phyloP scores from a whole-genome alignment of 2,797 vertebrate species.

The Esox masquinongy region DNA sequence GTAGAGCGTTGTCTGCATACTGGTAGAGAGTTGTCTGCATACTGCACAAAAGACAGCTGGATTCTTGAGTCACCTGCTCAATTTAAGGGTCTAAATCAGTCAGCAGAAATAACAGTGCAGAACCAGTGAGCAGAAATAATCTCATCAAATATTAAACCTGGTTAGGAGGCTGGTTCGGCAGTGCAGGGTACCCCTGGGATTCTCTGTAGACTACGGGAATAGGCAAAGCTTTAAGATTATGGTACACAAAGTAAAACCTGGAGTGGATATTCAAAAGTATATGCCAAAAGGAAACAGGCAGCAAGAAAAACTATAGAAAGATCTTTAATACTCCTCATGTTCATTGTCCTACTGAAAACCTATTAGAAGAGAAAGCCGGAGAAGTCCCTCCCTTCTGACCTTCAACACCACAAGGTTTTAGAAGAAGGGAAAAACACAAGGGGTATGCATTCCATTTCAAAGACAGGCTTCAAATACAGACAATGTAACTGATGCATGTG shows the following conservation, averaged over 20 bases:
- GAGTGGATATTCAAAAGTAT: slow-evolving; percentile 41
- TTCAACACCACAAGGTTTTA: too few relatives aligned
- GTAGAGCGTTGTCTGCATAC: neutral
- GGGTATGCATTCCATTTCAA: neutral
- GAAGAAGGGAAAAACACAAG: too few relatives aligned
- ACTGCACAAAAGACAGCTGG: slow-evolving; percentile 37
- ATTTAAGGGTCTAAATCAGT: slow-evolving; percentile 42
- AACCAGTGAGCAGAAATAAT: slow-evolving; percentile 79
- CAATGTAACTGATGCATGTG: neutral
- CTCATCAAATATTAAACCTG: slow-evolving; percentile 82
- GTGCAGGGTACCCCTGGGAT: slow-evolving; percentile 43
- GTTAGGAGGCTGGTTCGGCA: slow-evolving; percentile 59
- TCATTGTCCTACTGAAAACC: neutral
- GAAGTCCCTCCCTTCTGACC: too few relatives aligned
- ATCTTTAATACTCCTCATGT: neutral
- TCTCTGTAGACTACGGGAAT: slow-evolving; percentile 43
- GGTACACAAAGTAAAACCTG: slow-evolving; percentile 39
- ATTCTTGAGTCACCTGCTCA: slow-evolving; percentile 18
- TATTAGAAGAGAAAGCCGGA: too few relatives aligned
- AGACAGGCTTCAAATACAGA: neutral
- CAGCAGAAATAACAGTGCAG: slow-evolving; percentile 61
- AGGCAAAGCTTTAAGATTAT: slow-evolving; percentile 43
- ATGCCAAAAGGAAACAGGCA: neutral
- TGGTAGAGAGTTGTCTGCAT: slow-evolving; percentile 15
- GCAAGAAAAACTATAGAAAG: neutral